Evolutionary conservation across 1,140 invertebrate species (phyloP).

Genomic region (Spodoptera litura): DNA sequence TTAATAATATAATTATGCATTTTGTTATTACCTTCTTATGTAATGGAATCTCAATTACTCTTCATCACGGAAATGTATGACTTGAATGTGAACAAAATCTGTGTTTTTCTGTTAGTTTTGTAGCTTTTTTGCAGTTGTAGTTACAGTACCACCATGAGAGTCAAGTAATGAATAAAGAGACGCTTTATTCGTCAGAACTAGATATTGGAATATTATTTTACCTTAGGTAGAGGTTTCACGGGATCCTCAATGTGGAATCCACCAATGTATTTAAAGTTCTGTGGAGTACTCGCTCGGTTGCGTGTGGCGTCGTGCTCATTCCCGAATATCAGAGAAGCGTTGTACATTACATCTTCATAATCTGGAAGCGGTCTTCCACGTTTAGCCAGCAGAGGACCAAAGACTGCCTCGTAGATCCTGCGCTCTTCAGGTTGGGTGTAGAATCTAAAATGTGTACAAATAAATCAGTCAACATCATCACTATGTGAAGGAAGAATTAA

Average conservation of each 20-base stretch:
- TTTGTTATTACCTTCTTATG: too few species aligned
- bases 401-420: conserved; percentile 42
- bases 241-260: conserved; percentile 58
- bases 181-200: too few species aligned
- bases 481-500: too few species aligned
- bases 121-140: too few species aligned
- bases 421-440: conserved; percentile 47
- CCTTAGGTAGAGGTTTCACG: conserved; percentile 42
- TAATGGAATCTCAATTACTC: too few species aligned
- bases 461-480: too few species aligned
- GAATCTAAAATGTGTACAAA: conserved; percentile 8
- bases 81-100: too few species aligned
- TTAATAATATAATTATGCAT: too few species aligned
- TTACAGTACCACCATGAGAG: too few species aligned
- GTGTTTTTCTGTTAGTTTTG: too few species aligned
- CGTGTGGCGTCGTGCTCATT: conserved; percentile 52
- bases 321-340: conserved; percentile 76
- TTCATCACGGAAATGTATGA: too few species aligned
- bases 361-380: conserved; percentile 46
- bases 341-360: conserved; percentile 79
- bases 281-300: conserved; percentile 50
- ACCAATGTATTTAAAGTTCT: conserved; percentile 62
- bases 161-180: too few species aligned
- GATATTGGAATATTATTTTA: background rate
- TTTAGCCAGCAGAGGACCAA: conserved; percentile 44